phyloP scores from a whole-genome alignment of 2,888 invertebrate genomes.

The Heteropelma amictum region DNA sequence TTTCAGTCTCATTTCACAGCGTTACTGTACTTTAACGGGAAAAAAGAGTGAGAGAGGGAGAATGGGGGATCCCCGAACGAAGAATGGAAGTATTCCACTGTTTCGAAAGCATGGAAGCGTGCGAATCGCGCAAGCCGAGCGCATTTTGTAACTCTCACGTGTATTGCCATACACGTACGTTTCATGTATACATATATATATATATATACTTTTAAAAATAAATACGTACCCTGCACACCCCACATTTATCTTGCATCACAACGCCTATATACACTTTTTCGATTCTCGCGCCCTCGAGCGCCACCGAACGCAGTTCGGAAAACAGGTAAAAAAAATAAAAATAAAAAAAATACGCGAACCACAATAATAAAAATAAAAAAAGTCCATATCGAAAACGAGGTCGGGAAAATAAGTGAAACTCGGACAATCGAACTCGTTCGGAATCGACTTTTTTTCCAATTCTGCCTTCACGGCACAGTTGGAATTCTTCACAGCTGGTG shows the following conservation, averaged over 20 bases:
- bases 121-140: constrained; percentile 43
- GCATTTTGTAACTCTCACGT: constrained; percentile 31
- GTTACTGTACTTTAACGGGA: constrained; percentile 1
- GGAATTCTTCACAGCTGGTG: constrained; percentile 49
- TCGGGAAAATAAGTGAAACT: constrained; percentile 59
- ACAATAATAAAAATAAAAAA: neutral
- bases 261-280: constrained; percentile 43
- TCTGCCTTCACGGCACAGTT: constrained; percentile 11
- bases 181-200: neutral
- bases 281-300: constrained; percentile 19
- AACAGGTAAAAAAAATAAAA: constrained; percentile 2
- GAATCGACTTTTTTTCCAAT: constrained; percentile 55
- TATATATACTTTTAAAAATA: too few relatives aligned
- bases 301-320: neutral
- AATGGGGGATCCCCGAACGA: neutral
- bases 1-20: constrained; percentile 21
- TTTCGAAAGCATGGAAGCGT: constrained; percentile 43
- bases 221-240: neutral
- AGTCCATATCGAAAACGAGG: constrained; percentile 27
- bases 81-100: constrained; percentile 39
- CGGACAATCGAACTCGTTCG: constrained; percentile 59
- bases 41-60: neutral
- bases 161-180: neutral
- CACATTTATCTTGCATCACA: too few relatives aligned
- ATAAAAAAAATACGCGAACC: constrained; percentile 1